Base-by-base conservation (phyloP, 2,797 vertebrate species). In the Rhinogobio ventralis region DNA sequence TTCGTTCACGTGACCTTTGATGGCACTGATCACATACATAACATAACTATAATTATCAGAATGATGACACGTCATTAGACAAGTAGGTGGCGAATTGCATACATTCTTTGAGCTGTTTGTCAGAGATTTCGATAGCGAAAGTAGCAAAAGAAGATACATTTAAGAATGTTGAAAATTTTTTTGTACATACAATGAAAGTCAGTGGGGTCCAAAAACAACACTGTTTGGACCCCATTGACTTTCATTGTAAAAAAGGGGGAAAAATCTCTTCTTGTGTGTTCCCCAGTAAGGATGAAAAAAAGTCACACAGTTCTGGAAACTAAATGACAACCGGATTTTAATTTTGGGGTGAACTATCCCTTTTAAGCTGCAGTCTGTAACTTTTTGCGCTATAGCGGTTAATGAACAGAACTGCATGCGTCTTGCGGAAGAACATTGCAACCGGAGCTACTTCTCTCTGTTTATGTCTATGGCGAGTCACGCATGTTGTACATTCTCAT, bases 1-100 rank as follows among this genome's bases (percentile, higher is more conserved):
- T 46, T 68, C 13, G 10, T 36, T 85, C 73, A 69, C 3, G 9
- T 60, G 71, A 74, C 77, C 46, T 60, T 30, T 42, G 36, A 66
- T 69, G 33, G 25, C 28, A 23, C 69, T 46, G 13, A 20, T 72
- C n/a, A 49, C 30, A 25, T 66, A 30, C 36, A 10, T 39, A 0
- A 62, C 7, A 39, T n/a, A n/a, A n/a, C n/a, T n/a, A n/a, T n/a
- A n/a, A n/a, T 39, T 39, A 42, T 9, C 39, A 82, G 30, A 15
- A n/a, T 39, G 6, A 57, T 67, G 33, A 67, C 66, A 20, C 19
- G 19, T 20, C 30, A 67, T 36, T 36, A 19, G 64, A 67, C 17
- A 10, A 33, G 25, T 19, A 67, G 1, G 2, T 68, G 33, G 17
- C 8, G 33, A 20, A 20, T 13, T 20, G 66, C 33, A 68, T 39